Evolutionary conservation across 2,113 vertebrate genomes (phyloP).

Genomic region (Malaclemys terrapin): DNA sequence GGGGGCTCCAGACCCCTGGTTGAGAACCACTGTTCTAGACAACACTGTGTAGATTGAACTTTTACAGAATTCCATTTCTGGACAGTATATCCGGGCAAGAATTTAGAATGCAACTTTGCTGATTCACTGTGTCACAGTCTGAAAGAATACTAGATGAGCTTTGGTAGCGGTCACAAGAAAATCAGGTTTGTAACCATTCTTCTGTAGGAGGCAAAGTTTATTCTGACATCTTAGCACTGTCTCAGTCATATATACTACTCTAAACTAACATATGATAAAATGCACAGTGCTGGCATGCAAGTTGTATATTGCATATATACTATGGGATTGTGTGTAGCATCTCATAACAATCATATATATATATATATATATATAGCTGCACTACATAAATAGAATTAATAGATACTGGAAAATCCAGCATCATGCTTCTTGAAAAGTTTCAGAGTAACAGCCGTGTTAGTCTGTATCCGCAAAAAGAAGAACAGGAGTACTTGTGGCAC

Average conservation of each 20-base stretch:
- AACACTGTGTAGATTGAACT: constrained; percentile 16
- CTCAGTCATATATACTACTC: background rate
- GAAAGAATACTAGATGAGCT: constrained; percentile 5
- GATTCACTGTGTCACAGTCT: constrained; percentile 37
- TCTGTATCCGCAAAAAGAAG: no score
- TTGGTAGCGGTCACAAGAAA: constrained; percentile 20
- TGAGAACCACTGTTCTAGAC: background rate
- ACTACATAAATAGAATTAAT: constrained; percentile 38
- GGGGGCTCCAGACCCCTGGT: no score
- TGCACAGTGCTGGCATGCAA: background rate
- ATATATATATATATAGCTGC: background rate
- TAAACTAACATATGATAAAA: constrained; percentile 45
- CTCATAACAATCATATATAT: background rate
- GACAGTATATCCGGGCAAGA: constrained; percentile 36
- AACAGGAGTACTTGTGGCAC: no score
- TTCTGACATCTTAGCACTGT: constrained; percentile 28
- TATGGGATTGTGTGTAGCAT: background rate
- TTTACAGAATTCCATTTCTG: constrained; percentile 24
- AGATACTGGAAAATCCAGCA: constrained; percentile 19
- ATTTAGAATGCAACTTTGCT: constrained; percentile 36
- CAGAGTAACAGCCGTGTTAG: no score
- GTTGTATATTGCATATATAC: background rate
- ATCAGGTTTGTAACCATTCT: constrained; percentile 22
- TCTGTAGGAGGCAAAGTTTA: constrained; percentile 15
- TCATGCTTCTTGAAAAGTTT: constrained; percentile 16